Evolutionary conservation across 2,113 vertebrate species (phyloP).

Genomic region (Aldabrachelys gigantea): DNA sequence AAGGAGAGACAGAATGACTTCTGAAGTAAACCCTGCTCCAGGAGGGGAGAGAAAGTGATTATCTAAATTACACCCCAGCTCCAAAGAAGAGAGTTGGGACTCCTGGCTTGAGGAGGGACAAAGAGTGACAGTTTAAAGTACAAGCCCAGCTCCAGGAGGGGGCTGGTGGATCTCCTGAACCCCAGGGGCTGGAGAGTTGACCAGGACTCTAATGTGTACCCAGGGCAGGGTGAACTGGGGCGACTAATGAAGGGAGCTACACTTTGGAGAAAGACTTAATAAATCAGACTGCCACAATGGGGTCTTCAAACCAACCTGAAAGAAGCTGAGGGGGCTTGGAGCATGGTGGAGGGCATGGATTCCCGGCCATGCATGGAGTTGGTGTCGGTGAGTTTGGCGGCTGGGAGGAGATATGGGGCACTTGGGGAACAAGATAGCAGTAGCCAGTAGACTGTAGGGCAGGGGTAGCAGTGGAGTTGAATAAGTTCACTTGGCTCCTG

Average conservation of each 20-base stretch:
- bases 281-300: not conserved
- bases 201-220: not conserved
- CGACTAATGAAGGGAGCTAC: not conserved
- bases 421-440: not conserved
- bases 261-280: not conserved
- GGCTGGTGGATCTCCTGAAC: not conserved
- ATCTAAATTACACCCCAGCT: not conserved
- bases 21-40: too few relatives aligned
- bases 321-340: not conserved
- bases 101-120: not conserved
- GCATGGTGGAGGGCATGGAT: not conserved
- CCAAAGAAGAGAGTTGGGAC: not conserved
- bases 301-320: not conserved
- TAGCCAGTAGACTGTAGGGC: not conserved
- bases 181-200: not conserved
- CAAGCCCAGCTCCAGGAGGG: not conserved
- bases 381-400: not conserved
- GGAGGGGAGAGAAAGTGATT: too few relatives aligned
- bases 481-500: not conserved
- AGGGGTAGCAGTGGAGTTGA: not conserved
- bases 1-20: too few relatives aligned
- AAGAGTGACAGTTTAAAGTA: not conserved
- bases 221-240: not conserved
- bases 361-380: not conserved
- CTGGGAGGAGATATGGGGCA: not conserved